Conservation (phyloP, 1,140 invertebrate genomes). For the Aphidius gifuensis region DNA sequence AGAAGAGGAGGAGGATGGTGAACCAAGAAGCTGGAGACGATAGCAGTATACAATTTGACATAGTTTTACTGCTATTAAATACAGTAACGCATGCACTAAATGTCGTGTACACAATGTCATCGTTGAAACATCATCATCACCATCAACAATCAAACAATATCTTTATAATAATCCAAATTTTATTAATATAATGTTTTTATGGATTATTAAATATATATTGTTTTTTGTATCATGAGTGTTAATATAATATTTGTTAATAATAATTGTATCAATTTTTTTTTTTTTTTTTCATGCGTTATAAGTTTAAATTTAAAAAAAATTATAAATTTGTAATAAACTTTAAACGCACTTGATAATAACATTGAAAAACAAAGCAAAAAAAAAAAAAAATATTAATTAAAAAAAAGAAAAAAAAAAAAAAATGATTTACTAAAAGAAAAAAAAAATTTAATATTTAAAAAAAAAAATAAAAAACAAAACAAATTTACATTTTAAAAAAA, state of each 20-base stretch:
- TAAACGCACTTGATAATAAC: constrained; percentile 1
- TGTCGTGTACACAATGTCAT: constrained; percentile 30
- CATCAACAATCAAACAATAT: constrained; percentile 26
- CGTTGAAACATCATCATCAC: constrained; percentile 28
- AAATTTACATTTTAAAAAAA: constrained; percentile 28
- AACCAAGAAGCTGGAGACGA: constrained; percentile 59
- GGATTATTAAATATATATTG: no score
- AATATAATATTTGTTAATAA: constrained; percentile 44
- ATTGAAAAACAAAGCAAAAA: constrained; percentile 29
- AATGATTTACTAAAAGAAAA: no score
- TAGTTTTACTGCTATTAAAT: constrained; percentile 30
- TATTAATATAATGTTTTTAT: constrained; percentile 20
- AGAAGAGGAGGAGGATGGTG: constrained; percentile 63
- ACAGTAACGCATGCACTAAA: constrained; percentile 32
- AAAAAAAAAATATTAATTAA: constrained; percentile 34
- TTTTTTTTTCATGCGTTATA: background rate
- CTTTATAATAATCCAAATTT: constrained; percentile 32
- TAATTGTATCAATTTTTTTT: constrained; percentile 28
- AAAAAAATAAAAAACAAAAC: no score
- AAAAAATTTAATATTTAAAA: no score
- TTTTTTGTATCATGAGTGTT: constrained; percentile 35
- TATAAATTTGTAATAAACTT: constrained; percentile 10
- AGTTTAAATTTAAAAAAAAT: background rate
- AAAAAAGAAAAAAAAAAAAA: constrained; percentile 32
- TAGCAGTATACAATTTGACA: constrained; percentile 51